Evolutionary conservation across 2,888 invertebrate species (phyloP), one percentile per base, ranked within the genome.

Genomic region (Linnaemya vulpina): DNA sequence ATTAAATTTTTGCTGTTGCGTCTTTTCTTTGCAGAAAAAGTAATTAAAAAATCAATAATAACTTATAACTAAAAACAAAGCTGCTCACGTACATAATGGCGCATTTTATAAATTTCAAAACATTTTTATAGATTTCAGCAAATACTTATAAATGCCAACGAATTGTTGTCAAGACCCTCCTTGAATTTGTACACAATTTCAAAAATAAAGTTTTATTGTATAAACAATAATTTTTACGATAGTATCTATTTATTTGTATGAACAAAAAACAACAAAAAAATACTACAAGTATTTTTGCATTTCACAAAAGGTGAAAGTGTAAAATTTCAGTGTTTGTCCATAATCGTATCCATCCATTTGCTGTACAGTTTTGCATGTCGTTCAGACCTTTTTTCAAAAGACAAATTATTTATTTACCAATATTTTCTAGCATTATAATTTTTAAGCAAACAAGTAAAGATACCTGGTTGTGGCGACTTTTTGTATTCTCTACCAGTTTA

Each of bases 31-130:
- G 49, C 67, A 13, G 5, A 71, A 77, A 71, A 83, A 65, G 65
- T 60, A 77, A 83, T 83, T 83, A 73, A 55, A 83, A 83, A 83
- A 83, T 83, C 82, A 65, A 83, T 83, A 83, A n/a, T 71, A 77
- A 65, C 60, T 80, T 74, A n/a, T 67, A 40, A 15, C 68, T 38
- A n/a, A 13, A 20, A 15, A 40, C 5, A 30, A 30, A 30, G 30
- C 30, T 30, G 30, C 30, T 30, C 10, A 60, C 3, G 17, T 22
- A 11, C 3, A 68, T n/a, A 9, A n/a, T n/a, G 43, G 13, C n/a
- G 25, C 10, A 51, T 17, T 22, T 68, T 51, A 78, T 43, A 51
- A 70, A 62, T 51, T 43, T 17, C n/a, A 63, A 71, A 71, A 58
- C 22, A 35, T 46, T 63, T 30, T 49, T 62, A 73, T 35, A 15